A percentile compares a stretch with the other conserved stretches of the same genome.
These are phyloP conservation scores for Gallinago stenura DNA, from an alignment of 2,797 vertebrate species.

Conservation along the genomic window DNA sequence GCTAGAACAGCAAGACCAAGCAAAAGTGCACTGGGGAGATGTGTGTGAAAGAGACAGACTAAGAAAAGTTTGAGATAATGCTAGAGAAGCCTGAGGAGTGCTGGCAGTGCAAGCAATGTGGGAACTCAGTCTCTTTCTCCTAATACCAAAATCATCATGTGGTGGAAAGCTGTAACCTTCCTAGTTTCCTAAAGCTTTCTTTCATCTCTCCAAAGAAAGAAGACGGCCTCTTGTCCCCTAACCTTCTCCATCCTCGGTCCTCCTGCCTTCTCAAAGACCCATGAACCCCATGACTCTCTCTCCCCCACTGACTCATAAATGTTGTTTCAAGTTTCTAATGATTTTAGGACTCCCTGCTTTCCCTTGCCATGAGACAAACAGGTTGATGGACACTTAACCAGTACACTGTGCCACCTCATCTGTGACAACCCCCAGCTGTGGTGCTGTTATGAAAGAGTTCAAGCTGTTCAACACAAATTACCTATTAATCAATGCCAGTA, in stretches of 20 bases:
- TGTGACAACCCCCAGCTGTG: background rate
- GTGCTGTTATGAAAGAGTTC: background rate
- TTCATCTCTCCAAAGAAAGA: background rate
- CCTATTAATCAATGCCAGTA: background rate
- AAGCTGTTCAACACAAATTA: background rate
- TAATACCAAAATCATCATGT: background rate
- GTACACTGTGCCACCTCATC: background rate
- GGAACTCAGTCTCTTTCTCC: background rate
- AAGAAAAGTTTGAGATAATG: background rate
- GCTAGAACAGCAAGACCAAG: background rate
- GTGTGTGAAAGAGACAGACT: background rate
- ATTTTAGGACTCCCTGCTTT: background rate
- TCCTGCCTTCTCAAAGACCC: background rate
- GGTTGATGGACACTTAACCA: background rate
- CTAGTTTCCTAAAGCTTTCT: background rate
- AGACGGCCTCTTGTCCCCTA: background rate
- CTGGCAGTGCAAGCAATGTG: background rate
- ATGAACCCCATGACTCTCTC: background rate
- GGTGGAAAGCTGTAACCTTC: background rate
- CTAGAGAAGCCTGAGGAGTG: background rate
- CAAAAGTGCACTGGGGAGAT: background rate
- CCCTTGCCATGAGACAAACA: background rate
- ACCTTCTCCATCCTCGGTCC: background rate
- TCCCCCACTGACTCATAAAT: background rate
- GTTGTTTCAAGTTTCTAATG: background rate